These are phyloP conservation scores for Ciconia nigra DNA, from an alignment of 2,797 vertebrate species.

Conservation along the genomic window DNA sequence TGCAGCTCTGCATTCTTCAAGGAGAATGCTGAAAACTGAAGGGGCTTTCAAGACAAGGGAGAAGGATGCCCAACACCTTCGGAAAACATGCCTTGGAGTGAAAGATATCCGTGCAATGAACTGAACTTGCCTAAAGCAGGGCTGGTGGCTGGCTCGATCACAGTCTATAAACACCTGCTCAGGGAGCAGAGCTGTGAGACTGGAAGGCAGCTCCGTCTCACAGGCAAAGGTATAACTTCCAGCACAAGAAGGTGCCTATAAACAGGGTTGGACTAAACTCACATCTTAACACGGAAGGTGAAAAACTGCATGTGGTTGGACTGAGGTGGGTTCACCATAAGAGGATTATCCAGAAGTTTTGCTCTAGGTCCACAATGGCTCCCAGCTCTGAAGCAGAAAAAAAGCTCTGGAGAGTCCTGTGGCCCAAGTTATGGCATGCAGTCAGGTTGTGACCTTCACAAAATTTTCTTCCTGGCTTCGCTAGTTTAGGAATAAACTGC, in stretches of 20 bases:
- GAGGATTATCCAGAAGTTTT: neutral
- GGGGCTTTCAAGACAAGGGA: neutral
- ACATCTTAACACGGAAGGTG: neutral
- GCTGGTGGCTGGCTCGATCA: neutral
- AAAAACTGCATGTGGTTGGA: neutral
- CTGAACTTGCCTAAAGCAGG: neutral
- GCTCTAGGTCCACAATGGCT: neutral
- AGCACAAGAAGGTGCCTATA: neutral
- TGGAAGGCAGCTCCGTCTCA: neutral
- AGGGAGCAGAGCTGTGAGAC: neutral
- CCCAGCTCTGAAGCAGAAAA: neutral
- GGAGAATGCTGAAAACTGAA: neutral
- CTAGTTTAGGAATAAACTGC: neutral
- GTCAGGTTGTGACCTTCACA: neutral
- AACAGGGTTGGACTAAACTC: neutral
- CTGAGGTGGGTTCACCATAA: neutral
- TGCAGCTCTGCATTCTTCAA: neutral
- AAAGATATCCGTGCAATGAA: fast-evolving
- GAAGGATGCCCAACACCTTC: neutral
- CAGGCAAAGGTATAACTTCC: neutral
- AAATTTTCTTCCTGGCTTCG: neutral
- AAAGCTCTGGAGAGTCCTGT: neutral
- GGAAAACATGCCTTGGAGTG: neutral
- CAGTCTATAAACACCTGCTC: neutral
- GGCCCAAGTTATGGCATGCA: neutral